Base-by-base conservation (phyloP, 2,113 vertebrate genomes). In the Micromys minutus region DNA sequence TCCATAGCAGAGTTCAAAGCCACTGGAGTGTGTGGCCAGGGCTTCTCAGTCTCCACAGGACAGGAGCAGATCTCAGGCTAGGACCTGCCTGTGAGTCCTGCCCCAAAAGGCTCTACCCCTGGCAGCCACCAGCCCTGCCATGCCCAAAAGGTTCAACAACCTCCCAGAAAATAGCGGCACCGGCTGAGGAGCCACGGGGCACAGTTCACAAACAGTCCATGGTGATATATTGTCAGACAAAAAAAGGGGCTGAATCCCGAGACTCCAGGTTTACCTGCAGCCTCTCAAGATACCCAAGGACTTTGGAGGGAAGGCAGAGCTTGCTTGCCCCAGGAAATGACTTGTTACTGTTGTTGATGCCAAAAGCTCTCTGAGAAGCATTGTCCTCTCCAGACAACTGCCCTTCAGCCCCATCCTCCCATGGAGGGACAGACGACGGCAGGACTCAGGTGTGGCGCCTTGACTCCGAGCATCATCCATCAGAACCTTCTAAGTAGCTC, bases 401-500 rank as follows among this genome's bases (percentile, higher is more conserved):
- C 93, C 91, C 93, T 69, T 0, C 39, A 31, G 77, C 75, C 61
- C 91, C 17, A 94, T 96, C 95, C 90, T 79, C 3, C 36, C 52
- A 81, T 93, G 87, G 85, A 77, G 47, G 47, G 52, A 89, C n/a
- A 80, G 19, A 72, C 1, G 84, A 96, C 63, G 12, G 85, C 76
- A 50, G 83, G 90, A 85, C 89, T 96, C 95, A 98, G 98, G 98
- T 98, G 97, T 96, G 98, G 98, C 84, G 75, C 79, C n/a, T 22
- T 16, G 11, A 95, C 87, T 91, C 95, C 81, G 65, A 12, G 83
- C 63, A 80, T 97, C 96, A 98, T 98, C 97, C 94, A 97, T 99
- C 98, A 98, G 98, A 95, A 95, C 96, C 98, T 99, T 98, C 99
- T 98, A 98, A 99, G 99, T 99, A 99, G 98, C 98, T 99, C 99